phyloP scores from a whole-genome alignment of 2,797 vertebrate species.

The Argyrosomus regius region DNA sequence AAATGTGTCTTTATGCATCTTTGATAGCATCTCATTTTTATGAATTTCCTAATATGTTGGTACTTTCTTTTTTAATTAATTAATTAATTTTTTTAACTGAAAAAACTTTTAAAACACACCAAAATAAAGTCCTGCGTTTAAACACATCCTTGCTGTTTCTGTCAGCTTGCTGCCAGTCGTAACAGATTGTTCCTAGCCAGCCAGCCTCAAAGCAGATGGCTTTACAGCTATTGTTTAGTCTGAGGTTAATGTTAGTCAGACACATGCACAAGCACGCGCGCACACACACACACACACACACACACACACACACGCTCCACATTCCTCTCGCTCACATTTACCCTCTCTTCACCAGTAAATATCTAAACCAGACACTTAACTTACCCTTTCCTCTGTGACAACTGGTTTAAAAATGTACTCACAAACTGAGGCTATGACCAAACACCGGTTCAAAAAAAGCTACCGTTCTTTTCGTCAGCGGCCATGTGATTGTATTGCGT shows the following conservation, averaged over 20 bases:
- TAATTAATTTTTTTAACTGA: background rate
- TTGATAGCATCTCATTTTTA: constrained; percentile 8
- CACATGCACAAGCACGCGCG: constrained; percentile 45
- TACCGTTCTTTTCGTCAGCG: constrained; percentile 28
- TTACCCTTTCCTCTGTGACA: constrained; percentile 20
- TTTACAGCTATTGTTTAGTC: constrained; percentile 83
- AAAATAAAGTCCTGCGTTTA: constrained; percentile 32
- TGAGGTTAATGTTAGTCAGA: constrained; percentile 79
- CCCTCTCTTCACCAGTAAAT: constrained; percentile 45
- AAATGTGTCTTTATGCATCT: background rate
- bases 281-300: constrained; percentile 29
- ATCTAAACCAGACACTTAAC: constrained; percentile 43
- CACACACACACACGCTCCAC: constrained; percentile 26
- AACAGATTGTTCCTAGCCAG: constrained; percentile 69
- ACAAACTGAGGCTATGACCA: constrained; percentile 33
- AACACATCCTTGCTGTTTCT: constrained; percentile 54
- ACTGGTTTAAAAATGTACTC: constrained; percentile 38
- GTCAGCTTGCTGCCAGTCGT: constrained; percentile 61
- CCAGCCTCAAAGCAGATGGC: constrained; percentile 77
- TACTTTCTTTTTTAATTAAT: background rate
- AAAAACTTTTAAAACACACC: constrained; percentile 29
- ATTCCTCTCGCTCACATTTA: constrained; percentile 54
- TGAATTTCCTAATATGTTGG: constrained; percentile 4
- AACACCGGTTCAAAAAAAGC: constrained; percentile 6
- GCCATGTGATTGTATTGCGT: constrained; percentile 62